Evolutionary conservation across 2,113 vertebrate genomes (phyloP).

Genomic region (Psettodes erumei): DNA sequence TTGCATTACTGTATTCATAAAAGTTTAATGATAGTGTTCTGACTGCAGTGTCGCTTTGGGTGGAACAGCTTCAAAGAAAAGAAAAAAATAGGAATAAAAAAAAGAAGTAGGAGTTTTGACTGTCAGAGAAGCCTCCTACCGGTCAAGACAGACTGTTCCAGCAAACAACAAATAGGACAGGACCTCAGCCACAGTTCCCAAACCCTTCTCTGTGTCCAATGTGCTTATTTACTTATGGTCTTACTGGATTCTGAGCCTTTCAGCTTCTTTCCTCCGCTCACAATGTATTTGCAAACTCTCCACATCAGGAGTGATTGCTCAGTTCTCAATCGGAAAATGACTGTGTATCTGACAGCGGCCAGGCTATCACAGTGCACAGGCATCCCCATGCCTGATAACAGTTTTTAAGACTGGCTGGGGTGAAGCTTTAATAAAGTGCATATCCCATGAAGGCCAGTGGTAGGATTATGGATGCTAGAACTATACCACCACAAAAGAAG

Average conservation of each 20-base stretch:
- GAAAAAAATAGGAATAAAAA: conserved; percentile 11
- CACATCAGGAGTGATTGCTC: conserved; percentile 77
- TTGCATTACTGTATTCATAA: conserved; percentile 48
- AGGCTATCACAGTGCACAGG: conserved; percentile 71
- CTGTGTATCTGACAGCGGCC: conserved; percentile 72
- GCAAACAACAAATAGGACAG: conserved; percentile 72
- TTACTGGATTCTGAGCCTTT: conserved; percentile 78
- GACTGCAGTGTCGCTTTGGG: conserved; percentile 56
- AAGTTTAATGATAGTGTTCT: conserved; percentile 66
- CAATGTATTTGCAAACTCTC: conserved; percentile 80
- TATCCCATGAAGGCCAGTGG: conserved; percentile 64
- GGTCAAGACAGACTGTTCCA: conserved; percentile 52
- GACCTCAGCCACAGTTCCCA: conserved; percentile 67
- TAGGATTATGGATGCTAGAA: conserved; percentile 74
- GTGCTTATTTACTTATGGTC: conserved; percentile 80
- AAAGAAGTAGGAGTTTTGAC: conserved; percentile 41
- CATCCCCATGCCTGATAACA: conserved; percentile 66
- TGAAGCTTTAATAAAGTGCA: conserved; percentile 67
- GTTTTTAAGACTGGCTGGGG: conserved; percentile 63
- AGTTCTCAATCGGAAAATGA: conserved; percentile 65
- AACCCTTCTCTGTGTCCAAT: conserved; percentile 77
- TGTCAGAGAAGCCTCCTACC: conserved; percentile 36
- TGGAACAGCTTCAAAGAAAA: conserved; percentile 30
- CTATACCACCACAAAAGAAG: conserved; percentile 68
- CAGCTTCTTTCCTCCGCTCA: conserved; percentile 71